A percentile compares a stretch with the other conserved stretches of the same genome.
phyloP scores from a whole-genome alignment of 2,888 invertebrate genomes.

The Molorchus minor region DNA sequence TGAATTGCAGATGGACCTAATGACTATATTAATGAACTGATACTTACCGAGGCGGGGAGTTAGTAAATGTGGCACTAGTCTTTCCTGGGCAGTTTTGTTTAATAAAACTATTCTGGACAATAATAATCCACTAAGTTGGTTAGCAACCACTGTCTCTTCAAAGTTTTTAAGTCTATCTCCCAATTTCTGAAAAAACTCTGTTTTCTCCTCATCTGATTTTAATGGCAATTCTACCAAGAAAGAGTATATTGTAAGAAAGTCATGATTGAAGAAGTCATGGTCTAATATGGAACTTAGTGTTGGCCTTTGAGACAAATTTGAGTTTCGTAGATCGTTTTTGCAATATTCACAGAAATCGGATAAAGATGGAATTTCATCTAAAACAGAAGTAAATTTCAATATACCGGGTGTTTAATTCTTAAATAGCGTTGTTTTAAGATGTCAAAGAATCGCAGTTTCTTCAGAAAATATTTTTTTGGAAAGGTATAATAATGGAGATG shows the following conservation, averaged over 20 bases:
- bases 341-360: slow-evolving; percentile 77
- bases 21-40: slow-evolving; percentile 7
- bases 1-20: slow-evolving; percentile 7
- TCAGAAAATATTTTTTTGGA: no score
- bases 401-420: no score
- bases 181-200: slow-evolving; percentile 79
- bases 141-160: slow-evolving; percentile 83
- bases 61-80: slow-evolving; percentile 76
- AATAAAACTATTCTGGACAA: slow-evolving; percentile 87
- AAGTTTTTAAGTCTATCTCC: slow-evolving; percentile 74
- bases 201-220: slow-evolving; percentile 79
- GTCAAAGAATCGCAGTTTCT: no score
- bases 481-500: no score
- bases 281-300: slow-evolving; percentile 72
- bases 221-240: slow-evolving; percentile 85
- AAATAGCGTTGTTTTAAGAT: no score
- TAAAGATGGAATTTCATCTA: slow-evolving; percentile 75
- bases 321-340: slow-evolving; percentile 73
- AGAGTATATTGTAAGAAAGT: slow-evolving; percentile 83
- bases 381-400: slow-evolving; percentile 33
- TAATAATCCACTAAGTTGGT: slow-evolving; percentile 79
- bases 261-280: slow-evolving; percentile 85
- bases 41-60: slow-evolving; percentile 74
- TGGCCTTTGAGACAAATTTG: slow-evolving; percentile 72
- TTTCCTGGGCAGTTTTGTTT: slow-evolving; percentile 79